These are phyloP conservation scores for Gracilinanus agilis DNA, from an alignment of 2,113 vertebrate species.

Conservation along the genomic window DNA sequence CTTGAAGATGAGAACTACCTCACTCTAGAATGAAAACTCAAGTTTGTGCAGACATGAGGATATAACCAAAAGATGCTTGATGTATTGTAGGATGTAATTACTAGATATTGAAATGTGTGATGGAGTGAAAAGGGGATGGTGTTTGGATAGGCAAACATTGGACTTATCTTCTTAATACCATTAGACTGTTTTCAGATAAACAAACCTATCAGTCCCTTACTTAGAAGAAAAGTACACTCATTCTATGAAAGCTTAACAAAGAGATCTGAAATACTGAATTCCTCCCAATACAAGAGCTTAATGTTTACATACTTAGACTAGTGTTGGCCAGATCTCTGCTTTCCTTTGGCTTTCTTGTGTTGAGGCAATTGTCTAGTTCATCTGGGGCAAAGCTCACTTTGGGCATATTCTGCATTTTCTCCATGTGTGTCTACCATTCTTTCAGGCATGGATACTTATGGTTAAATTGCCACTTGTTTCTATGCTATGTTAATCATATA, in stretches of 20 bases:
- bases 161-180: background rate
- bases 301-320: constrained; percentile 52
- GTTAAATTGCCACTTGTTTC: constrained; percentile 49
- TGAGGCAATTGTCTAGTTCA: constrained; percentile 53
- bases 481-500: constrained; percentile 38
- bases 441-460: constrained; percentile 58
- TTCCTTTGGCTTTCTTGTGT: constrained; percentile 66
- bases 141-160: background rate
- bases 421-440: constrained; percentile 38
- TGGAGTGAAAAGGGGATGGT: background rate
- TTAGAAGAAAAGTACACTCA: constrained; percentile 15
- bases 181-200: constrained; percentile 41
- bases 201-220: background rate
- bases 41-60: background rate
- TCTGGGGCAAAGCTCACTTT: constrained; percentile 66
- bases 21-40: background rate
- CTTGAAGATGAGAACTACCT: background rate
- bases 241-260: constrained; percentile 23
- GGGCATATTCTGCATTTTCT: constrained; percentile 55
- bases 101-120: constrained; percentile 12
- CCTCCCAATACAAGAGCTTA: constrained; percentile 61
- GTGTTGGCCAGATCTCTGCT: constrained; percentile 43
- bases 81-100: constrained; percentile 1
- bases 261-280: constrained; percentile 42
- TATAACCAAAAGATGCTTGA: background rate